Percentiles rank a stretch among this genome's conserved stretches.
phyloP scores from a whole-genome alignment of 2,113 vertebrate genomes.

The Thamnophis sirtalis region DNA sequence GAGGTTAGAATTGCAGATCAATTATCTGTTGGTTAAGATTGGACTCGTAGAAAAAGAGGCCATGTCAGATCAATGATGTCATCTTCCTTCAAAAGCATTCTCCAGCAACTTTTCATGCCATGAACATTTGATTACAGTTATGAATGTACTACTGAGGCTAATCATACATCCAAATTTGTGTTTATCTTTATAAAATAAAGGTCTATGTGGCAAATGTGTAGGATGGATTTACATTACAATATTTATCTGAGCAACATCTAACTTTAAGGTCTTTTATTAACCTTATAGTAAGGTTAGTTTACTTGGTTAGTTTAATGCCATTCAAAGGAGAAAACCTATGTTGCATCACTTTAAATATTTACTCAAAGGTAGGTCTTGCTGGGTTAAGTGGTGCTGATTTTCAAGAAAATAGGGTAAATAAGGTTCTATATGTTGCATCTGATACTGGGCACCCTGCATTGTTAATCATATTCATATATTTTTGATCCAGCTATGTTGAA shows the following conservation, averaged over 20 bases:
- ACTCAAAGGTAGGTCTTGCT: background rate
- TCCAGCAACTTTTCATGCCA: slow-evolving; percentile 44
- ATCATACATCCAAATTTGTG: slow-evolving; percentile 54
- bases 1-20: slow-evolving; percentile 47
- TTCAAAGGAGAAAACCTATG: background rate
- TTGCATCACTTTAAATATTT: background rate
- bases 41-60: slow-evolving; percentile 22
- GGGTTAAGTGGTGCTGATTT: background rate
- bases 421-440: background rate
- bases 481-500: background rate
- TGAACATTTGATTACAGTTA: slow-evolving; percentile 41
- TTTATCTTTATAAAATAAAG: background rate
- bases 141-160: slow-evolving; percentile 44
- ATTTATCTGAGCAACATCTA: slow-evolving; percentile 26
- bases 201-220: background rate
- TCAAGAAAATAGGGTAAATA: background rate
- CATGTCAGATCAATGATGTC: slow-evolving; percentile 46
- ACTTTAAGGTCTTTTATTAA: slow-evolving; percentile 25
- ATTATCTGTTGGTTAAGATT: slow-evolving; percentile 39
- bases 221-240: background rate
- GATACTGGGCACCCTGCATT: background rate
- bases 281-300: background rate
- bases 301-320: background rate
- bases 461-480: background rate
- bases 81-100: slow-evolving; percentile 32